These are phyloP conservation scores for Subacronicta megacephala DNA, from an alignment of 2,888 invertebrate genomes.

Conservation along the genomic window DNA sequence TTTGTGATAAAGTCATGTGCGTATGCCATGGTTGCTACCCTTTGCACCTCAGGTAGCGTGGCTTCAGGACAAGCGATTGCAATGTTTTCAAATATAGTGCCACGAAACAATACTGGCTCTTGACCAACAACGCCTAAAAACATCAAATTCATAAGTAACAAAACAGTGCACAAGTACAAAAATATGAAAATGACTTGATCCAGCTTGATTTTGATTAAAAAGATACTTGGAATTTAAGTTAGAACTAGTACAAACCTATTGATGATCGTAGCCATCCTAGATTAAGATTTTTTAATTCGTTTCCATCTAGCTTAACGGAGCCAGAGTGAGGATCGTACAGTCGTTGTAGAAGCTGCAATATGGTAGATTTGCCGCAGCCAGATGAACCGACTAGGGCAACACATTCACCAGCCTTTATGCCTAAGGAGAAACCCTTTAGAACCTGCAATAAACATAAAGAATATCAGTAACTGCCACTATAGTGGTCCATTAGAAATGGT, in stretches of 20 bases:
- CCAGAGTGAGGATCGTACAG: conserved; percentile 92
- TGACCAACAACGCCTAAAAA: conserved; percentile 94
- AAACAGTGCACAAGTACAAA: no score
- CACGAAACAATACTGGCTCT: conserved; percentile 95
- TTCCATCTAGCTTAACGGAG: conserved; percentile 90
- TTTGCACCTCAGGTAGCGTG: conserved; percentile 92
- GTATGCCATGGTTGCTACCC: conserved; percentile 93
- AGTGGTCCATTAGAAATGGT: no score
- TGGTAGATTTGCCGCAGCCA: conserved; percentile 95
- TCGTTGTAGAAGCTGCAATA: conserved; percentile 93
- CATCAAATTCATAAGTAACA: neutral
- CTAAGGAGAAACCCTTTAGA: conserved; percentile 91
- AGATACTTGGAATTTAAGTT: no score
- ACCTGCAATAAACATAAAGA: conserved; percentile 76
- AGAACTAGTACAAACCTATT: conserved; percentile 90
- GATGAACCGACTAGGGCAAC: conserved; percentile 93
- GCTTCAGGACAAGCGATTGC: conserved; percentile 93
- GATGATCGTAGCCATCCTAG: conserved; percentile 94
- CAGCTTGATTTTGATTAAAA: no score
- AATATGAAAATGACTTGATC: no score
- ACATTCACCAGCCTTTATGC: conserved; percentile 91
- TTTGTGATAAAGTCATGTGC: conserved; percentile 94
- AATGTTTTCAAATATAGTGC: conserved; percentile 92
- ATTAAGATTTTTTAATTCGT: conserved; percentile 92
- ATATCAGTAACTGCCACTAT: no score